Base-by-base conservation (phyloP, 1,140 invertebrate genomes). In the Neodiprion pinetum region DNA sequence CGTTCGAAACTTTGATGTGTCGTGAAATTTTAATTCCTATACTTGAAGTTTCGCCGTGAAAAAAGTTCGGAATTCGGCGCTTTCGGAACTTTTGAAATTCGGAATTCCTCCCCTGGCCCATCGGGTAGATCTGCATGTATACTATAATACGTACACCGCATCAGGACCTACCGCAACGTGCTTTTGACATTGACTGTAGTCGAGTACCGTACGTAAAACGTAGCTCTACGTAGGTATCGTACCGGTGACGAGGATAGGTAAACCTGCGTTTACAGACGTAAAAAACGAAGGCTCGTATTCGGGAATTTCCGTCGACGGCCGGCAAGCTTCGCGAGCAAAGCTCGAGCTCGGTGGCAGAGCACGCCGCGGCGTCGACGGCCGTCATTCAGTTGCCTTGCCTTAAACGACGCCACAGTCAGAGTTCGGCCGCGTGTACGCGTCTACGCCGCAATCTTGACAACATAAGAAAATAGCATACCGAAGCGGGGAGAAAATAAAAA, bases 331-430 rank as follows among this genome's bases (percentile, higher is more conserved):
- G 53, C 53, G 11, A 61, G 53, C 53, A 61, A 61, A 61, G 53
- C 53, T 61, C 53, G 11, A 61, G 53, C 53, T 61, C 53, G 53
- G 11, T 12, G 53, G 53, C n/a, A 61, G 4, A 61, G 11, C 53
- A 61, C 53, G 53, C 53, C 53, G 53, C n/a, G 53, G 28, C 28
- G 28, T 40, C 28, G 28, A 40, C 28, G 28, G 53, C 53, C 53
- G 53, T 61, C 53, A 61, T 61, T 61, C 53, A 61, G 53, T 61
- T 61, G 53, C 53, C 53, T 61, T 61, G n/a, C 53, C 53, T 61
- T 61, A 61, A 61, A 61, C 53, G 53, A 61, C 53, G 53, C 53
- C 53, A 17, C 53, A 61, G 53, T 61, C n/a, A 61, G 28, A 40
- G 53, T 61, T 61, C 53, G 53, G 28, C 53, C 53, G 7, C 53